These are phyloP conservation scores for Embiotoca jacksoni DNA, from an alignment of 2,113 vertebrate species.

Conservation along the genomic window DNA sequence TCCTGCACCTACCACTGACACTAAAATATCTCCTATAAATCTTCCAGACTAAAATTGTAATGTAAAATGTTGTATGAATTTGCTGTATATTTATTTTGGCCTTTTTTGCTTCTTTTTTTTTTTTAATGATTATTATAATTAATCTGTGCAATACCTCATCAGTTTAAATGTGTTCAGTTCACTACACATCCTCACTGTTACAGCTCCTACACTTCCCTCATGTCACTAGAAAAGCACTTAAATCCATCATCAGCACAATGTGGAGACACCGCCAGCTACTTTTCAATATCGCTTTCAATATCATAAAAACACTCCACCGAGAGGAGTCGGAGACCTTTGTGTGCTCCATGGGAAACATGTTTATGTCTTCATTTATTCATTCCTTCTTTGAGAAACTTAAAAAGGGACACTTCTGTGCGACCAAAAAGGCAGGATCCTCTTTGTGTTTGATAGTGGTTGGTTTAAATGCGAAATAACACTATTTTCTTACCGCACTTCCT, in stretches of 20 bases:
- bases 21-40: constrained; percentile 87
- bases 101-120: constrained; percentile 88
- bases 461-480: constrained; percentile 62
- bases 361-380: constrained; percentile 58
- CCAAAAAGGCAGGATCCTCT: constrained; percentile 64
- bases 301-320: constrained; percentile 7
- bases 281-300: constrained; percentile 10
- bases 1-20: constrained; percentile 82
- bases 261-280: constrained; percentile 11
- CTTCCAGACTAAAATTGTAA: constrained; percentile 94
- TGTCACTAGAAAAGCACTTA: constrained; percentile 55
- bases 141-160: constrained; percentile 99
- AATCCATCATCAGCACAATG: constrained; percentile 34
- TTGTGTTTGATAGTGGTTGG: constrained; percentile 91
- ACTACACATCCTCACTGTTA: constrained; percentile 81
- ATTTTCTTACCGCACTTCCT: constrained; percentile 81
- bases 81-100: constrained; percentile 99
- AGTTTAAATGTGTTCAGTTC: constrained; percentile 92
- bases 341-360: constrained; percentile 27
- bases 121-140: constrained; percentile 88
- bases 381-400: constrained; percentile 85
- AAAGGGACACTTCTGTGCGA: constrained; percentile 79
- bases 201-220: constrained; percentile 75
- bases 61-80: constrained; percentile 95
- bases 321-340: background rate